Evolutionary conservation across 2,888 invertebrate genomes (phyloP).

Genomic region (Nephrotoma flavescens): DNA sequence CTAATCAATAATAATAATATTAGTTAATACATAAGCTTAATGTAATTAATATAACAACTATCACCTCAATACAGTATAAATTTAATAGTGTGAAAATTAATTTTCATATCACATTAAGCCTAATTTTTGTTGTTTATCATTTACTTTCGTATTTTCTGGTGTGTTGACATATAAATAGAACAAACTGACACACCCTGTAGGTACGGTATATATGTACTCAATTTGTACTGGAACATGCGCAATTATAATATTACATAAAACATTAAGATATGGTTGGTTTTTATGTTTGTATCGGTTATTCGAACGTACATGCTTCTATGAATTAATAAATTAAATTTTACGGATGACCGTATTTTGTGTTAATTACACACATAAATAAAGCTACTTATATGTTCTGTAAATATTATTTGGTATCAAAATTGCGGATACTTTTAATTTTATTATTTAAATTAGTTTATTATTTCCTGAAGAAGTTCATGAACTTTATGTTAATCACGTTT

Average conservation of each 20-base stretch:
- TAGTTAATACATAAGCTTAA: background rate
- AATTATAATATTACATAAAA: background rate
- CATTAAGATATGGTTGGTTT: background rate
- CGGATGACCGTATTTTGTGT: background rate
- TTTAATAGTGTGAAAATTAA: background rate
- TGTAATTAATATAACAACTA: background rate
- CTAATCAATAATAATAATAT: background rate
- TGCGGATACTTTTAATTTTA: background rate
- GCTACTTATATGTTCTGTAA: background rate
- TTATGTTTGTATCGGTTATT: background rate
- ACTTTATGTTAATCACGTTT: background rate
- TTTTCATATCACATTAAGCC: background rate
- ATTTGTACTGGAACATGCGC: background rate
- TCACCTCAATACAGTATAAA: background rate
- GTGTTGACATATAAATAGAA: background rate
- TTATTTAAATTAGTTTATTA: background rate
- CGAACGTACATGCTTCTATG: background rate
- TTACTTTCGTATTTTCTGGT: background rate
- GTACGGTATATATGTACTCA: background rate
- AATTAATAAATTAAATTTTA: background rate
- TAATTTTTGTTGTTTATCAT: background rate
- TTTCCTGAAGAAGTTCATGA: background rate
- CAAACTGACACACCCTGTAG: background rate
- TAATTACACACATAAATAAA: background rate
- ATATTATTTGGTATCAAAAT: background rate